Conservation (phyloP, 2,797 vertebrate species). For the Rhinella marina region DNA sequence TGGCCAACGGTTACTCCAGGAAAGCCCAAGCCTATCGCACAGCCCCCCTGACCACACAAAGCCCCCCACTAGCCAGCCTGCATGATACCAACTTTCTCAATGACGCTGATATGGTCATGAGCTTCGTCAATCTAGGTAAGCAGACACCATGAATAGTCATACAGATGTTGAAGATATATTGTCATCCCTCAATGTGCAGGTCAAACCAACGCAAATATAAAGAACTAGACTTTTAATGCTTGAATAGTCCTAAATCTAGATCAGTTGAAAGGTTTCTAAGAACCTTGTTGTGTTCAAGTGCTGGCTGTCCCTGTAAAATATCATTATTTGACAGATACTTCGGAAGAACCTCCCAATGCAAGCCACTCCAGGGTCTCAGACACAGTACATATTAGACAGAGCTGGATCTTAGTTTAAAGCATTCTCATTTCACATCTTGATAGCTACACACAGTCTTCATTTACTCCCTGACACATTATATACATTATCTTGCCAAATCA, state of each 20-base stretch:
- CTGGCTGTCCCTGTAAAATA: not conserved
- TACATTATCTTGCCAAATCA: constrained; percentile 36
- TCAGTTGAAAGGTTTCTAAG: not conserved
- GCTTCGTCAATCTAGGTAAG: constrained; percentile 98
- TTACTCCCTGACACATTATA: constrained; percentile 48
- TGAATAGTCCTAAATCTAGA: not conserved
- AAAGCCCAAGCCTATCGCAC: constrained; percentile 86
- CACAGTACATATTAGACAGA: not conserved
- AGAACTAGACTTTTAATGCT: not conserved
- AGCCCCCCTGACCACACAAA: constrained; percentile 85
- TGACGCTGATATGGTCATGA: constrained; percentile 99
- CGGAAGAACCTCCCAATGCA: not conserved
- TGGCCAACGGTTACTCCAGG: constrained; percentile 86
- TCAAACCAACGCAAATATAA: not conserved
- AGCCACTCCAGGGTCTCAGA: not conserved
- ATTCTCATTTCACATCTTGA: not conserved
- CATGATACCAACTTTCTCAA: constrained; percentile 97
- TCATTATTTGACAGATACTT: constrained; percentile 35
- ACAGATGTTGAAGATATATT: not conserved
- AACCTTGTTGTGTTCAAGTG: not conserved
- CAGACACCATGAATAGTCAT: not conserved
- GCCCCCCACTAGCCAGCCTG: constrained; percentile 85
- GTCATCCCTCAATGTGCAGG: not conserved
- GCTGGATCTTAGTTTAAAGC: no score
- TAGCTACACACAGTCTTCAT: constrained; percentile 1